Conservation (phyloP, 2,888 invertebrate species). For the Augiades crinisus region DNA sequence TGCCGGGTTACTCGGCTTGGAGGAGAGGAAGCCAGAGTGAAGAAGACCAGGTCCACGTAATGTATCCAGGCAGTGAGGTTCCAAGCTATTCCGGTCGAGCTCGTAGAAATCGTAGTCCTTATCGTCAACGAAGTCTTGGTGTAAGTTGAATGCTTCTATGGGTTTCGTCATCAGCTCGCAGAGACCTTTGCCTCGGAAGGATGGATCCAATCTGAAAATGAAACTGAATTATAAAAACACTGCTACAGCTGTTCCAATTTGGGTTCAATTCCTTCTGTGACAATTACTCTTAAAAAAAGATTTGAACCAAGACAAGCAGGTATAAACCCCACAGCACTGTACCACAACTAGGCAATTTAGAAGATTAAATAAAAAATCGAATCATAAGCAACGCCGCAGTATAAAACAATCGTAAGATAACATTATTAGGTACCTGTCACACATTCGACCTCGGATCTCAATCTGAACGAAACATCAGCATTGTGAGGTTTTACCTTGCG, state of each 20-base stretch:
- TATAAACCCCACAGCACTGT: too few species aligned
- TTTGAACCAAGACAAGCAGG: too few species aligned
- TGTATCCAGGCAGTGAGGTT: constrained; percentile 79
- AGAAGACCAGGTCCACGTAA: constrained; percentile 61
- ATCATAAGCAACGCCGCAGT: too few species aligned
- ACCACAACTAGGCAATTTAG: too few species aligned
- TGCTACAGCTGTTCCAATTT: too few species aligned
- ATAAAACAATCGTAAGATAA: too few species aligned
- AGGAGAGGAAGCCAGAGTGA: constrained; percentile 70
- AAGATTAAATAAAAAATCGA: too few species aligned
- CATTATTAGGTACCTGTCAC: constrained; percentile 19
- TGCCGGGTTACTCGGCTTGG: constrained; percentile 51
- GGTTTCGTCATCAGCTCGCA: constrained; percentile 90
- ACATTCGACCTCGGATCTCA: constrained; percentile 33
- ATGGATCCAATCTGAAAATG: constrained; percentile 82
- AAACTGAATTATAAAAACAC: too few species aligned
- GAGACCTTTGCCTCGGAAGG: constrained; percentile 86
- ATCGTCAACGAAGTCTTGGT: constrained; percentile 83
- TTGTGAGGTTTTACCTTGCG: constrained; percentile 45
- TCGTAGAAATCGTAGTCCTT: constrained; percentile 91
- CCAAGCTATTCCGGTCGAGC: constrained; percentile 86
- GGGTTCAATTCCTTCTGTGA: too few species aligned
- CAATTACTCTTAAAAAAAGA: too few species aligned
- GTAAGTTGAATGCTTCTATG: constrained; percentile 84
- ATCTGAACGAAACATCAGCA: constrained; percentile 41